Evolutionary conservation across 2,113 vertebrate species (phyloP).

Genomic region (Lota lota): DNA sequence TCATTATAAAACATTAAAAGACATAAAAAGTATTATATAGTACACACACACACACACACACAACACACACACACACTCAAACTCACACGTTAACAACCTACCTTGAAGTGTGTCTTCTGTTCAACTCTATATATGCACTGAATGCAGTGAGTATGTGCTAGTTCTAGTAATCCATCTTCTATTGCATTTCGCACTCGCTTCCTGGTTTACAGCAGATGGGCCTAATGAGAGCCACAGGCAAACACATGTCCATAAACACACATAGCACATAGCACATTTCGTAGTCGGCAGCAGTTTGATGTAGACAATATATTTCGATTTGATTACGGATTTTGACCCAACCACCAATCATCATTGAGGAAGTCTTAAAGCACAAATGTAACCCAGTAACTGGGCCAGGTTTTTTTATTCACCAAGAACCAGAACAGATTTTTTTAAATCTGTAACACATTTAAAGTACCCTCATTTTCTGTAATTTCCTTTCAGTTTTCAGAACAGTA

Average conservation of each 20-base stretch:
- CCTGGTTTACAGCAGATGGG: constrained; percentile 71
- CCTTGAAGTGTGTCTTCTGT: neutral
- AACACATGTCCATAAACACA: constrained; percentile 28
- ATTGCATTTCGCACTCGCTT: constrained; percentile 64
- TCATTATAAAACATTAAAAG: neutral
- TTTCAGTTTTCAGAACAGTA: neutral
- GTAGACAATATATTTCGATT: too few relatives aligned
- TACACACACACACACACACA: neutral
- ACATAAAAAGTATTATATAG: neutral
- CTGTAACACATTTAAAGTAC: neutral
- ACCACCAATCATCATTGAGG: too few relatives aligned
- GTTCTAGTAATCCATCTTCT: too few relatives aligned
- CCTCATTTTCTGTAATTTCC: neutral
- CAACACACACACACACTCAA: neutral
- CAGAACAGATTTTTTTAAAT: neutral
- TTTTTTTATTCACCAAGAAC: neutral
- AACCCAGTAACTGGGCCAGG: too few relatives aligned
- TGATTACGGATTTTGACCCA: too few relatives aligned
- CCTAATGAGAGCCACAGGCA: constrained; percentile 70
- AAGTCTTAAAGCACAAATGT: too few relatives aligned
- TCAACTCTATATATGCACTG: neutral
- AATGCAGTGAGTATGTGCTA: neutral
- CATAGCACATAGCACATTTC: constrained; percentile 18
- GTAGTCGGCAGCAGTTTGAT: too few relatives aligned
- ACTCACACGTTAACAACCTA: neutral